phyloP scores from a whole-genome alignment of 2,888 invertebrate genomes.

The Flexamia atlantica region DNA sequence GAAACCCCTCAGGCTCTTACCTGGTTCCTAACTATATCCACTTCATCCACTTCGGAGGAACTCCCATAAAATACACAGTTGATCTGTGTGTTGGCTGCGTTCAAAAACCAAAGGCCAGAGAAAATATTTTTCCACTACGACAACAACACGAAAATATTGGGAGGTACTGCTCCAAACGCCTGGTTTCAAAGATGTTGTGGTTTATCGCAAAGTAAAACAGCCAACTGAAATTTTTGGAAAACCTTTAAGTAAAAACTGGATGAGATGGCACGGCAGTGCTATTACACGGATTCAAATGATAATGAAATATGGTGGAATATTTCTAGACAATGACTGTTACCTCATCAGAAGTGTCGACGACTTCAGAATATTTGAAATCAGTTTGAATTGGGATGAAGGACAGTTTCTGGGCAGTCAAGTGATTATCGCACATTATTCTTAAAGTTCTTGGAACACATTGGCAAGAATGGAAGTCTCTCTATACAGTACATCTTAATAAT shows the following conservation, averaged over 20 bases:
- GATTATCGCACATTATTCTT: conserved; percentile 69
- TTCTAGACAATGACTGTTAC: too few relatives aligned
- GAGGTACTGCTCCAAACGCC: conserved; percentile 64
- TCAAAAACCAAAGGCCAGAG: conserved; percentile 70
- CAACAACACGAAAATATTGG: conserved; percentile 68
- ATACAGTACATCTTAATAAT: conserved; percentile 27
- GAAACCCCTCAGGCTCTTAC: too few relatives aligned
- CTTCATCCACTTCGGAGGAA: too few relatives aligned
- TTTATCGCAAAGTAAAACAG: conserved; percentile 30
- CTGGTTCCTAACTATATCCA: too few relatives aligned
- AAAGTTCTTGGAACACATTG: conserved; percentile 50
- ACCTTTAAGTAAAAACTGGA: too few relatives aligned
- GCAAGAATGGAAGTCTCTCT: conserved; percentile 53
- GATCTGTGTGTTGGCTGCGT: conserved; percentile 69
- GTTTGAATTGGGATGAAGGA: conserved; percentile 70
- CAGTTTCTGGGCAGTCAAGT: conserved; percentile 67
- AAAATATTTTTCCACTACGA: conserved; percentile 73
- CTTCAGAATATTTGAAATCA: too few relatives aligned
- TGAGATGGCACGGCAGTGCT: too few relatives aligned
- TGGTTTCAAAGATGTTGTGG: conserved; percentile 63
- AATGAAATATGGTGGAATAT: too few relatives aligned
- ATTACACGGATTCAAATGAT: too few relatives aligned
- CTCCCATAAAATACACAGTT: too few relatives aligned
- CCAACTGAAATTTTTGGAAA: too few relatives aligned
- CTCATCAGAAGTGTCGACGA: too few relatives aligned